Evolutionary conservation across 2,113 vertebrate genomes (phyloP), one percentile per base, ranked within the genome.

Genomic region (Sceloporus undulatus): DNA sequence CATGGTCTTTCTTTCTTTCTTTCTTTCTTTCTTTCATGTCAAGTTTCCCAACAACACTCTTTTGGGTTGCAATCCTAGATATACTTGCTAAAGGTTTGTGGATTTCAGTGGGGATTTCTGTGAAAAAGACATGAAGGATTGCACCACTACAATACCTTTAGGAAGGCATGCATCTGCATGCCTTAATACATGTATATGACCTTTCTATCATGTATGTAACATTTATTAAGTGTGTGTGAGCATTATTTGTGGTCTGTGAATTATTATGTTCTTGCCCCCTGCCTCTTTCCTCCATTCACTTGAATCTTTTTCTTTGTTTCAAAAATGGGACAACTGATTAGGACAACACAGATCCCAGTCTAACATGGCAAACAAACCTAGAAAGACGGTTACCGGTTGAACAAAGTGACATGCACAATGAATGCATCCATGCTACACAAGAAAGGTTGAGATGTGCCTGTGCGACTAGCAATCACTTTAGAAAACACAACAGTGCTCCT

Each of bases 401-500:
- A 29, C 5, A 38, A 42, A 19, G n/a, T 21, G 34, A 48, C 81
- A 48, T 10, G 25, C 38, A 42, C 80, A 59, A 71, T 7, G 65
- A 77, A 40, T 21, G 29, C 74, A 78, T 19, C 62, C 13, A 16
- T 6, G 27, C 13, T 9, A 71, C 68, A 71, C 38, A 86, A 86
- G 59, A 86, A 78, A 38, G 74, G 3, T 77, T 78, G 42, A 48
- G 74, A 86, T 78, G 85, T 10, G 8, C 10, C 3, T 34, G 18
- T 16, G 18, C 56, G 29, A 75, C 74, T 75, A 75, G 52, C 56
- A n/a, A 52, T 75, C n/a, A 27, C 27, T n/a, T 42, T 78, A 86
- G 56, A 78, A 78, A 78, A n/a, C 27, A 29, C 70, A 70, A 71
- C 82, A 84, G 70, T 79, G 85, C 75, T 79, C 13, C 16, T 16